phyloP scores from a whole-genome alignment of 1,140 invertebrate genomes.

The Trachymyrmex septentrionalis region DNA sequence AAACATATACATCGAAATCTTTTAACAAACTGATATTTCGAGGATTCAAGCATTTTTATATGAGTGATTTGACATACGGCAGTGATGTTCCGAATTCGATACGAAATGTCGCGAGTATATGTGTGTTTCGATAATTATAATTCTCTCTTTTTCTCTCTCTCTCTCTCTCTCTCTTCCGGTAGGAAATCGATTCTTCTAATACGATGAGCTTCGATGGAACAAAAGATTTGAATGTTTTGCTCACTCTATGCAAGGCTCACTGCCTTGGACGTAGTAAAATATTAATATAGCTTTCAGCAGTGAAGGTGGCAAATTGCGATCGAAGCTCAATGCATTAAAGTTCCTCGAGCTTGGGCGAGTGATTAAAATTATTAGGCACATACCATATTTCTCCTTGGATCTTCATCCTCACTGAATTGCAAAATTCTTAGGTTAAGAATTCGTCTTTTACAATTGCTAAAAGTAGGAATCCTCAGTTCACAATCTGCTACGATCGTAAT shows the following conservation, averaged over 20 bases:
- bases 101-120: conserved; percentile 35
- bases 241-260: conserved; percentile 1
- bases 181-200: conserved; percentile 44
- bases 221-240: neutral
- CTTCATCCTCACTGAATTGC: neutral
- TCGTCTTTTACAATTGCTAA: conserved; percentile 25
- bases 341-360: conserved; percentile 8
- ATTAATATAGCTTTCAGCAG: conserved; percentile 20
- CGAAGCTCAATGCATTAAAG: conserved; percentile 35
- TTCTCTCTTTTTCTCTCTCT: conserved; percentile 2
- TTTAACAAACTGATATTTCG: neutral
- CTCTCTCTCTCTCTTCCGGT: conserved; percentile 4
- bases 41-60: conserved; percentile 13
- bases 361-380: conserved; percentile 66
- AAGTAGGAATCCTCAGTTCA: neutral
- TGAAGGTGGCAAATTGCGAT: neutral
- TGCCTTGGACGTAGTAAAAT: conserved; percentile 30
- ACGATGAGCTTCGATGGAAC: conserved; percentile 26
- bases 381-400: conserved; percentile 27
- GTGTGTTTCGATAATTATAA: conserved; percentile 25
- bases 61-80: conserved; percentile 23
- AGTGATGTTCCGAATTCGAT: conserved; percentile 45
- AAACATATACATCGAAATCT: conserved; percentile 32
- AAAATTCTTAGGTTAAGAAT: conserved; percentile 50
- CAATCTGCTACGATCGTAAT: conserved; percentile 16